Evolutionary conservation across 2,797 vertebrate species (phyloP), one percentile per base, ranked within the genome.

Genomic region (Pyrocephalus nanus): DNA sequence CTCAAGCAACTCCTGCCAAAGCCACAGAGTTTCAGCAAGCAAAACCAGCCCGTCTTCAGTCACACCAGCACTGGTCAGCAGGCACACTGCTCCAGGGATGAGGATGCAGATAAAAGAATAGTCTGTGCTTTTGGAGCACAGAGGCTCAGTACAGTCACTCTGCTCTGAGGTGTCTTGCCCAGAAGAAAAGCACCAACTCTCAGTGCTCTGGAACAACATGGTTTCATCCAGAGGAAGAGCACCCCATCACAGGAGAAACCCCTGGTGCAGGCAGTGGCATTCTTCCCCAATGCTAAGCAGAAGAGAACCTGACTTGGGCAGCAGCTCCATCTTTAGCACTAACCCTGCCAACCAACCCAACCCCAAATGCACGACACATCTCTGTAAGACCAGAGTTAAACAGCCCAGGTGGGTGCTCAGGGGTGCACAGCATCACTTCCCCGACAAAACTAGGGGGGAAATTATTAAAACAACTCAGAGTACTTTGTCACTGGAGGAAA

Each of bases 341-440:
- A 65, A 15, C 11, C 32, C 23, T 74, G n/a, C 34, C 50, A 55
- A 55, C 16, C 2, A 3, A 30, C 29, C 16, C 16, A 10, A 36
- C 27, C 27, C 23, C 43, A 53, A 85, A 55, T 0, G 1, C 30
- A 21, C 0, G 0, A 29, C 36, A 36, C 3, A 2, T 10, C 48
- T 69, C 47, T 3, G 0, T 8, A 60, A 43, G 60, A 51, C 8
- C 1, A 1, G 50, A 4, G 1, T 18, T 64, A 30, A 18, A 5
- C 6, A 58, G n/a, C n/a, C 10, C 0, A 0, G 21, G 7, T 14
- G 10, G 17, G 12, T 30, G 34, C 29, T 45, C 6, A 26, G 15
- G 22, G 15, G n/a, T 11, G 8, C 32, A 43, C 2, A 9, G 76
- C 53, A 48, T 26, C 2, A 3, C 6, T 26, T 11, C 8, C 18